A percentile compares a stretch with the other conserved stretches of the same genome.
Conservation (phyloP, 2,888 invertebrate genomes). For the Pomacea canaliculata region DNA sequence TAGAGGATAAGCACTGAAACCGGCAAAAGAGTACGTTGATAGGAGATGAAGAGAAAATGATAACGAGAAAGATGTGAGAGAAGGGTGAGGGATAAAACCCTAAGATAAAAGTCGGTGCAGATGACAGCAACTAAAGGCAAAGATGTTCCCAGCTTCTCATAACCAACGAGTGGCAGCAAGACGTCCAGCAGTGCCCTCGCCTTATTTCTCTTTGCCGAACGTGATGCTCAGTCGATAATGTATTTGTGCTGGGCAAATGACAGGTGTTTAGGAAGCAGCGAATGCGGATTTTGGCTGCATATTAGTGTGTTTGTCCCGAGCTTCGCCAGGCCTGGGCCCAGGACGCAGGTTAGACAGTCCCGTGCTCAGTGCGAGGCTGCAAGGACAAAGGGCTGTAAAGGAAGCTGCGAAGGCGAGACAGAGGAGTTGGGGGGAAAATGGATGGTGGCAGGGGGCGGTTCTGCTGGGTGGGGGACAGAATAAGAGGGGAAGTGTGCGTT, state of each 20-base stretch:
- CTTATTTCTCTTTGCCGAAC: slow-evolving; percentile 6
- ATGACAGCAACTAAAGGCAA: background rate
- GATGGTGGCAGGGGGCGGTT: background rate
- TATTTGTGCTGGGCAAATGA: slow-evolving; percentile 12
- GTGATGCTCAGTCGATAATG: slow-evolving; percentile 6
- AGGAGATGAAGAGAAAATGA: slow-evolving; percentile 16
- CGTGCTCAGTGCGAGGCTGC: background rate
- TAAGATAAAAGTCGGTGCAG: background rate
- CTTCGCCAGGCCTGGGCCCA: background rate
- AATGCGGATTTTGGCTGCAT: slow-evolving; percentile 12
- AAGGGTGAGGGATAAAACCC: background rate
- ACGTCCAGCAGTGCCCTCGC: background rate
- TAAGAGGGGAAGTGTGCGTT: background rate
- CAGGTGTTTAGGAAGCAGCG: slow-evolving; percentile 10
- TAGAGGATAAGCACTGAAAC: too few relatives aligned
- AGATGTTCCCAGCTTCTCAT: too few relatives aligned
- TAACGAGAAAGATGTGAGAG: background rate
- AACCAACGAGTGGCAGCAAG: background rate
- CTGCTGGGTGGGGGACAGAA: background rate
- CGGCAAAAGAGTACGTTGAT: background rate
- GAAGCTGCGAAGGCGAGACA: background rate
- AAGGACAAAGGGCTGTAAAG: too few relatives aligned
- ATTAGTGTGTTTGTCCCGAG: slow-evolving; percentile 6
- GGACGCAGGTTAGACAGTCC: background rate
- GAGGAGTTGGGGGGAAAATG: background rate